Base-by-base conservation (phyloP, 2,888 invertebrate species). In the Sabellastarte sp. region DNA sequence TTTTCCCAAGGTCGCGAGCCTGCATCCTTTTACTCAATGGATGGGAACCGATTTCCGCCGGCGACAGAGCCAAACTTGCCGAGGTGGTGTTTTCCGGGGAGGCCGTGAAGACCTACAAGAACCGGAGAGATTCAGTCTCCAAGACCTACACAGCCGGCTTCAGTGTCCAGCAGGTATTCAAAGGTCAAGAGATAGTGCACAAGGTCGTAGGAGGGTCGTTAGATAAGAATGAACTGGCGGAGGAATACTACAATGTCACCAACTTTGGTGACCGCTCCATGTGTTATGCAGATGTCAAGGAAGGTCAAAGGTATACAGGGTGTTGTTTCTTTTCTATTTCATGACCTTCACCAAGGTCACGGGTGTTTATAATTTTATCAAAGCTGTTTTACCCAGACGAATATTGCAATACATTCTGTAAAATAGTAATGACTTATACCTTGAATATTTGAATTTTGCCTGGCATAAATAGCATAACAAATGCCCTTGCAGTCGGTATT, bases 251-350 rank as follows among this genome's bases (percentile, higher is more conserved):
- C 69, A 80, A 79, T 64, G 68, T 82, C 57, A 77, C 77, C 52
- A 82, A 82, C 68, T 82, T 82, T 63, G 82, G 82, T 1, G 80
- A 79, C 62, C 76, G 77, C 59, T 72, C 77, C 53, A 75, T 76
- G 76, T 82, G 82, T 61, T 81, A 81, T 63, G 76, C 82, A 2
- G 81, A 82, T 63, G 76, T 82, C 2, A 63, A 61, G 28, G 69
- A 68, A 3, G 80, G 77, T 3, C 72, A 76, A 60, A 72, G 68
- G 2, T 81, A n/a, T n/a, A n/a, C n/a, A n/a, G 82, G 66, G 72
- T 82, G n/a, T 66, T 82, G 3, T n/a, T n/a, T n/a, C n/a, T n/a
- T n/a, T n/a, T n/a, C n/a, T n/a, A n/a, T n/a, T n/a, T n/a, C n/a
- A n/a, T n/a, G n/a, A n/a, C n/a, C n/a, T n/a, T n/a, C n/a, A n/a